Conservation (phyloP, 2,797 vertebrate genomes). For the Tokudaia tokunoshimensis region DNA sequence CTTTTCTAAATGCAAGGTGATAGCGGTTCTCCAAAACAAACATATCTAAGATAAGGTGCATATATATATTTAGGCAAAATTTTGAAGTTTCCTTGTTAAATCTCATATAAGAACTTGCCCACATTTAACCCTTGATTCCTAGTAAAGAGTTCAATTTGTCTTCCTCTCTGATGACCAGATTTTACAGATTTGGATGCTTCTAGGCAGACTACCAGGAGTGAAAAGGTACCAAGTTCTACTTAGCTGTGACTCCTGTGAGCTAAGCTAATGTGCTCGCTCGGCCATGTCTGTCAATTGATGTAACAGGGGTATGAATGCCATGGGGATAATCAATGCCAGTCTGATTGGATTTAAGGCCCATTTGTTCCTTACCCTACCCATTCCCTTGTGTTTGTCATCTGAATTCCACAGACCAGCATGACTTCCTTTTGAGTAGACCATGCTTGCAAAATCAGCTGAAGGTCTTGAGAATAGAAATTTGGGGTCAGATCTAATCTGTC, state of each 20-base stretch:
- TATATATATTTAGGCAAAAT: not conserved
- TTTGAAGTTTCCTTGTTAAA: not conserved
- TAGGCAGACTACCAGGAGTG: too few relatives aligned
- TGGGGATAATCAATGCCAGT: too few relatives aligned
- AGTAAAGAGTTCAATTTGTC: not conserved
- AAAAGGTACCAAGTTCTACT: too few relatives aligned
- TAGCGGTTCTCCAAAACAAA: not conserved
- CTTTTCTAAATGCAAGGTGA: not conserved
- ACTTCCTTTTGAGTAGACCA: not conserved
- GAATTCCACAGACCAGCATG: not conserved
- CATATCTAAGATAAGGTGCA: fast-evolving
- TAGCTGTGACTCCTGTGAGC: not conserved
- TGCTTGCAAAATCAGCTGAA: not conserved
- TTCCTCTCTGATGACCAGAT: not conserved
- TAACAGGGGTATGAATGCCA: not conserved
- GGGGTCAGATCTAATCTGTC: not conserved
- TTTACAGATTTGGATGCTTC: not conserved
- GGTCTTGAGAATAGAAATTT: not conserved
- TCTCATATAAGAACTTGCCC: not conserved
- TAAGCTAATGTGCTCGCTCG: not conserved
- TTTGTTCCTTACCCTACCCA: not conserved
- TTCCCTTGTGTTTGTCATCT: not conserved
- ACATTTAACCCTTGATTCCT: not conserved
- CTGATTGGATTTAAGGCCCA: not conserved
- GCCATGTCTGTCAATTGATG: too few relatives aligned